Evolutionary conservation across 1,140 invertebrate species (phyloP).

Genomic region (Chrysomallon squamiferum): DNA sequence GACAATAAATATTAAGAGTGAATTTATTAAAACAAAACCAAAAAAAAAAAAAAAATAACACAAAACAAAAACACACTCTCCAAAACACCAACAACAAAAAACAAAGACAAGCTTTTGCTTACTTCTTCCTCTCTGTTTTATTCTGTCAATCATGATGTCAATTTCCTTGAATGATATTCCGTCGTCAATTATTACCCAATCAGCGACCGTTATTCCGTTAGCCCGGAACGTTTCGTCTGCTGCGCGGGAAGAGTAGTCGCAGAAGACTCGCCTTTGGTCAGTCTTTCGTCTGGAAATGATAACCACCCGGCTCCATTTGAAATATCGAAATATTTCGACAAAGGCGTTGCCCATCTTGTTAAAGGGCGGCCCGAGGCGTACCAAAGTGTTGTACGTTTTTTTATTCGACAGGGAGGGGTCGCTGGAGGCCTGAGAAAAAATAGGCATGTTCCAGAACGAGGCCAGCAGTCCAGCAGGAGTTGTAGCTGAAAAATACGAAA

Average conservation of each 20-base stretch:
- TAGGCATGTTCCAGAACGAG: slow-evolving; percentile 38
- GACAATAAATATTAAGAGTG: no score
- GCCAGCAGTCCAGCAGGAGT: slow-evolving; percentile 30
- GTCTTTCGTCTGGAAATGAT: slow-evolving; percentile 35
- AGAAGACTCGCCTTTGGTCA: slow-evolving; percentile 39
- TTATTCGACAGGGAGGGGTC: slow-evolving; percentile 38
- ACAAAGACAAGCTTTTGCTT: no score
- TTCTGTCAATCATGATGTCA: slow-evolving; percentile 19
- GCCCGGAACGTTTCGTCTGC: slow-evolving; percentile 22
- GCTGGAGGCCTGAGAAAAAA: slow-evolving; percentile 36
- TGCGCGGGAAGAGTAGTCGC: slow-evolving; percentile 41
- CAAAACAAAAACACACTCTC: no score
- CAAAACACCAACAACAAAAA: no score
- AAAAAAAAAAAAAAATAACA: no score
- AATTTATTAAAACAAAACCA: no score
- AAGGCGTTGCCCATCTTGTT: slow-evolving; percentile 39
- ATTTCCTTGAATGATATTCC: slow-evolving; percentile 17
- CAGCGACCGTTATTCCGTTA: slow-evolving; percentile 28
- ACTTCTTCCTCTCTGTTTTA: slow-evolving; percentile 34
- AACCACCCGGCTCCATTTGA: slow-evolving; percentile 35
- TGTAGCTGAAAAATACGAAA: slow-evolving; percentile 24
- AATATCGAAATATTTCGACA: slow-evolving; percentile 35
- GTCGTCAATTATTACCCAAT: slow-evolving; percentile 33
- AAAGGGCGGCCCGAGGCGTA: slow-evolving; percentile 40
- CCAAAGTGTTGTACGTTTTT: slow-evolving; percentile 29